Percentiles rank a stretch among this genome's conserved stretches.
Evolutionary conservation across 2,797 vertebrate genomes (phyloP).

Genomic region (Pseudocheirus occidentalis): DNA sequence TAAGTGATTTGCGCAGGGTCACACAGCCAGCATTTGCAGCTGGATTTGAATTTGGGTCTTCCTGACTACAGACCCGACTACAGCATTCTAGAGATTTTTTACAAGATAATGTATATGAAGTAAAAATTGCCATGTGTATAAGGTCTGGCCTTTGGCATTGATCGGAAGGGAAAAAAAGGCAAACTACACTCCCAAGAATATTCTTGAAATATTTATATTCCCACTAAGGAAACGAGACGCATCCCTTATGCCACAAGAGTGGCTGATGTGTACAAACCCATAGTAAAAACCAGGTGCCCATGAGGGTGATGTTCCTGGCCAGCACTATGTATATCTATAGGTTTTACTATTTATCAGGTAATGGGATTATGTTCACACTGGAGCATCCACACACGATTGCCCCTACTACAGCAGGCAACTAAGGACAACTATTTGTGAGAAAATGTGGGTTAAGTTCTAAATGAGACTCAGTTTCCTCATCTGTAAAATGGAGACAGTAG

Average conservation of each 20-base stretch:
- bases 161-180: neutral
- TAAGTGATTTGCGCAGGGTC: neutral
- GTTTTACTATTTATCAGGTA: neutral
- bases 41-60: neutral
- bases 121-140: neutral
- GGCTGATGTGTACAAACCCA: neutral
- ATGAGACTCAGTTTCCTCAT: neutral
- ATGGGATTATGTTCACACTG: neutral
- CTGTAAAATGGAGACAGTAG: neutral
- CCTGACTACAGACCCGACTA: neutral
- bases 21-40: neutral
- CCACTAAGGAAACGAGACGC: neutral
- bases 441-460: neutral
- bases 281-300: neutral
- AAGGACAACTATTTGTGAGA: neutral
- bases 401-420: neutral
- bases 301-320: neutral
- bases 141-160: neutral
- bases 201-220: neutral
- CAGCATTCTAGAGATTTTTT: neutral
- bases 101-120: neutral
- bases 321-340: neutral
- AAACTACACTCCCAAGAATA: neutral
- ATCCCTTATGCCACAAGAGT: neutral
- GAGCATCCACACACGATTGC: neutral